phyloP scores from a whole-genome alignment of 2,888 invertebrate genomes.

The Andricus quercusramuli region DNA sequence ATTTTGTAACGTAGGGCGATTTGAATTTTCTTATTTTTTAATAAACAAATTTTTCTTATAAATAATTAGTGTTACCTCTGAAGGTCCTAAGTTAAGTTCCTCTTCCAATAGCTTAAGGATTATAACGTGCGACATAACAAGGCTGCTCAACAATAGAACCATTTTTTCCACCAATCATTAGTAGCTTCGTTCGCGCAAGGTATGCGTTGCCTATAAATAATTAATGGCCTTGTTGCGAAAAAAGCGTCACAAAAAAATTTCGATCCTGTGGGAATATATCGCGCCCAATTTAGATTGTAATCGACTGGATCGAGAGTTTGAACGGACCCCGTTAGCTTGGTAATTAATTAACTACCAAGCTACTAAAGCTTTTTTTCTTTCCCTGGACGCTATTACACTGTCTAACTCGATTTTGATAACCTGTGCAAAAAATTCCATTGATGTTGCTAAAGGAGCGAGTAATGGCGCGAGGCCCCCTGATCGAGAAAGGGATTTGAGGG shows the following conservation, averaged over 20 bases:
- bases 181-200: background rate
- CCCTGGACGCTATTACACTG: constrained; percentile 59
- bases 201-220: constrained; percentile 23
- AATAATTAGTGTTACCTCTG: background rate
- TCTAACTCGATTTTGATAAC: constrained; percentile 64
- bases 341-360: constrained; percentile 68
- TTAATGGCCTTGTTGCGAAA: constrained; percentile 11
- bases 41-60: too few species aligned
- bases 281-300: constrained; percentile 27
- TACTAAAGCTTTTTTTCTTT: constrained; percentile 47
- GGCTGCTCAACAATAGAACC: constrained; percentile 19
- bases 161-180: constrained; percentile 17
- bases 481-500: too few species aligned
- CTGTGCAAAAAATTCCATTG: constrained; percentile 62
- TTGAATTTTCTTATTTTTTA: too few species aligned
- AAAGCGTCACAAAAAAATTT: constrained; percentile 4
- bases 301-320: constrained; percentile 36
- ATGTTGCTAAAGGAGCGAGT: constrained; percentile 51
- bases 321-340: constrained; percentile 64
- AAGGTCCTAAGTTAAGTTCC: background rate
- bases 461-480: constrained; percentile 51
- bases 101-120: background rate
- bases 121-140: background rate
- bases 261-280: constrained; percentile 15
- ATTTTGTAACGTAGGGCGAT: too few species aligned